Conservation (phyloP, 2,113 vertebrate species). For the Eolophus roseicapilla region DNA sequence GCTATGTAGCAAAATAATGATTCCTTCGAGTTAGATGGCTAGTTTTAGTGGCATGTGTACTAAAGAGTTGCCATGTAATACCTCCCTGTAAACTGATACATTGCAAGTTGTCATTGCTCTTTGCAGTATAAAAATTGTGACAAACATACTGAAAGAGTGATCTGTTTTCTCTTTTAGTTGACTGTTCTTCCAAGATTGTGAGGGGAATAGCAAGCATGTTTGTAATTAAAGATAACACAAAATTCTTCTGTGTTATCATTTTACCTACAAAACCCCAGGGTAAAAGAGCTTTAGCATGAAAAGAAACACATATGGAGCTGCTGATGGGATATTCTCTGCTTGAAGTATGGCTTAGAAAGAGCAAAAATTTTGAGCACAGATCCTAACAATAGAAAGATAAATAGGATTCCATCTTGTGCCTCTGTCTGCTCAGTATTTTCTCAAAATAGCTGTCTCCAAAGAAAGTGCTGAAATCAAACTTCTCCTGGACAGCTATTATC, state of each 20-base stretch:
- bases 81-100: neutral
- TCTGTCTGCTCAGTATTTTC: neutral
- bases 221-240: slow-evolving; percentile 30
- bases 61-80: slow-evolving; percentile 10
- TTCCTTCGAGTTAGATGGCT: neutral
- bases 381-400: neutral
- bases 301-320: neutral
- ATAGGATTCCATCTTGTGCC: neutral
- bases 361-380: neutral
- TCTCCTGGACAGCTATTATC: neutral
- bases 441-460: neutral
- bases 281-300: neutral
- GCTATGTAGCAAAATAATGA: neutral
- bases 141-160: neutral
- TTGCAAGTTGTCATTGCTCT: neutral
- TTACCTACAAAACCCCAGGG: neutral
- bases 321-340: neutral
- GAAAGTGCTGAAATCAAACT: neutral
- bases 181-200: neutral
- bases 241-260: neutral
- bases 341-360: neutral
- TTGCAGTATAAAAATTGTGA: neutral
- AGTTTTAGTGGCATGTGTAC: neutral
- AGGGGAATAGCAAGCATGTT: neutral
- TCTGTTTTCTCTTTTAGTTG: neutral